These are phyloP conservation scores for Umimayanthus kanabou DNA, from an alignment of 92 coral and sea anemone genomes.

Conservation along the genomic window DNA sequence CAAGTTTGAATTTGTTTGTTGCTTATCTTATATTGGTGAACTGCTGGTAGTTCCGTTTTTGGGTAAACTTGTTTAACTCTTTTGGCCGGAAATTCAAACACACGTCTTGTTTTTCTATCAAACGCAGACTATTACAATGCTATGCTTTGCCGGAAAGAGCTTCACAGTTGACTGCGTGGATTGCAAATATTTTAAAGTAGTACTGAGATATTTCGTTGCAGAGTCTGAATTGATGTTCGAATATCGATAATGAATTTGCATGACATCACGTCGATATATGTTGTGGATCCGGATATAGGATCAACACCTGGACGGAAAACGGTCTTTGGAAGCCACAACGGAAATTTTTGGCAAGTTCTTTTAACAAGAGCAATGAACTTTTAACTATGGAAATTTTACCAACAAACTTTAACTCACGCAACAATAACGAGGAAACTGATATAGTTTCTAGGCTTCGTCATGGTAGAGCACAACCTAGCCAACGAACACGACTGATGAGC, in stretches of 20 bases:
- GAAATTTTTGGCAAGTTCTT: not conserved
- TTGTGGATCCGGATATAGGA: not conserved
- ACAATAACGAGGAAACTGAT: not conserved
- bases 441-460: not conserved
- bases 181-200: not conserved
- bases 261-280: not conserved
- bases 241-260: not conserved
- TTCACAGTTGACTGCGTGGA: not conserved
- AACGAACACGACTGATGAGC: conserved; percentile 66
- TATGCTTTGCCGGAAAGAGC: not conserved
- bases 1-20: not conserved
- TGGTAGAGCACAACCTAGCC: conserved; percentile 1
- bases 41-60: not conserved
- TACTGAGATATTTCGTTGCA: not conserved
- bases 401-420: not conserved
- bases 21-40: not conserved
- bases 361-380: not conserved
- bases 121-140: not conserved
- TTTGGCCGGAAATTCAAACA: not conserved
- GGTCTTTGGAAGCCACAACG: not conserved
- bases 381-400: not conserved
- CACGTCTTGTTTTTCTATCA: no score
- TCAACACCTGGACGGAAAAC: not conserved
- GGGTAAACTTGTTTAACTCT: not conserved
- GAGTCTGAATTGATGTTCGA: not conserved